Base-by-base conservation (phyloP, 2,888 invertebrate species). In the Ecdyonurus torrentis region DNA sequence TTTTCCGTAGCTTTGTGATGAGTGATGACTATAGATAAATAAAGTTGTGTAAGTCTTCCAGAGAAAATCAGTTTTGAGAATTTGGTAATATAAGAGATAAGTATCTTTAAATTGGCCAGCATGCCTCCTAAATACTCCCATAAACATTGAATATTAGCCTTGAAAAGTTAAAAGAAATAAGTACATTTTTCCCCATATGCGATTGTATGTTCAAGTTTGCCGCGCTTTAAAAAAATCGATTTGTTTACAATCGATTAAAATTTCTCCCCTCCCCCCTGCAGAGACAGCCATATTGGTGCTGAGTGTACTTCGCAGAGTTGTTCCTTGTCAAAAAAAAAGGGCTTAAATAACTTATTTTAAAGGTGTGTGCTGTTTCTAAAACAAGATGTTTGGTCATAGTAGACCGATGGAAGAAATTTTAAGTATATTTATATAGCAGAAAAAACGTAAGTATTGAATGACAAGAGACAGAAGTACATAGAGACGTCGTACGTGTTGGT, bases 241-340 rank as follows among this genome's bases (percentile, higher is more conserved):
- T 5, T 37, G 15, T 37, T 5, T 37, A 37, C 15, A 37, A 37
- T 37, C 37, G 37, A 37, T 37, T 37, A n/a, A n/a, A n/a, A n/a
- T n/a, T n/a, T 5, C 15, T 63, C 63, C 59, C 63, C 58, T 63
- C 63, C 63, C 63, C 53, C 63, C 63, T 58, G 60, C 63, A 55
- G 58, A 63, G 63, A 60, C 63, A 58, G 63, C 63, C 63, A 63
- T 63, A 63, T 63, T 63, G 63, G 59, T 63, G 55, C 55, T 55
- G 55, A n/a, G 5, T 55, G 22, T 37, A 15, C 15, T 37, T 37
- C 37, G 37, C 37, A 37, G 15, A 37, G 5, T 37, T 37, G 37
- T 37, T 37, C 37, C 37, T 37, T 5, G 37, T 37, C 15, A 10
- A 10, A 37, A 37, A n/a, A n/a, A n/a, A n/a, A n/a, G n/a, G n/a